These are phyloP conservation scores for Montifringilla adamsi DNA, from an alignment of 2,113 vertebrate species.

Conservation along the genomic window DNA sequence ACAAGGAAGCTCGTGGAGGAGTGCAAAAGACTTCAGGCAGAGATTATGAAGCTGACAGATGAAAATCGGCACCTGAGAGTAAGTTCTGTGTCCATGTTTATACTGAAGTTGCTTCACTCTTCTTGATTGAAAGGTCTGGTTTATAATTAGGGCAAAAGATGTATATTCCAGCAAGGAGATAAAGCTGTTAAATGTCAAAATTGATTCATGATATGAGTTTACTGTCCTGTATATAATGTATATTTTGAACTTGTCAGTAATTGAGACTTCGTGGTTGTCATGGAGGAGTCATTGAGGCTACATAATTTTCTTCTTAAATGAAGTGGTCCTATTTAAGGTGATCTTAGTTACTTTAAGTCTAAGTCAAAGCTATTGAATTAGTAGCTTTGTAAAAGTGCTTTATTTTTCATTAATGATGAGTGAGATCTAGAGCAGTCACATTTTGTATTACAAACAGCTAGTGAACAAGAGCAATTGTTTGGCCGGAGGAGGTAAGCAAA, in stretches of 20 bases:
- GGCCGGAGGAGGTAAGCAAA: background rate
- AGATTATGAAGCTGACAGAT: conserved; percentile 87
- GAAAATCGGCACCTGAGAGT: conserved; percentile 95
- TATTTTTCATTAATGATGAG: background rate
- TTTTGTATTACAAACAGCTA: background rate
- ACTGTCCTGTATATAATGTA: background rate
- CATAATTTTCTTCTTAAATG: background rate
- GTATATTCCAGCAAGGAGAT: background rate
- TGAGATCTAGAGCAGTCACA: background rate
- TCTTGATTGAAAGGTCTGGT: background rate
- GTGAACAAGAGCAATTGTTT: background rate
- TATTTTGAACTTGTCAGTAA: background rate
- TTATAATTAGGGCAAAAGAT: background rate
- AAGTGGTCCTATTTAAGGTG: background rate
- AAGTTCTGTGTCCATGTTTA: conserved; percentile 38
- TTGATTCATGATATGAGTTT: background rate
- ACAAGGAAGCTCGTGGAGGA: conserved; percentile 91
- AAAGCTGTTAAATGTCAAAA: background rate
- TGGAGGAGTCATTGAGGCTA: background rate
- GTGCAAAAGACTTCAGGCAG: conserved; percentile 91
- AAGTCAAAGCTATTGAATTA: background rate
- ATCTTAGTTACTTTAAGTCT: background rate
- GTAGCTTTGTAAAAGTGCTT: background rate
- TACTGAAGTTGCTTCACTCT: background rate
- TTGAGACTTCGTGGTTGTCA: background rate